Conservation (phyloP, 92 coral and sea anemone species). For the Parazoanthus atlanticus region DNA sequence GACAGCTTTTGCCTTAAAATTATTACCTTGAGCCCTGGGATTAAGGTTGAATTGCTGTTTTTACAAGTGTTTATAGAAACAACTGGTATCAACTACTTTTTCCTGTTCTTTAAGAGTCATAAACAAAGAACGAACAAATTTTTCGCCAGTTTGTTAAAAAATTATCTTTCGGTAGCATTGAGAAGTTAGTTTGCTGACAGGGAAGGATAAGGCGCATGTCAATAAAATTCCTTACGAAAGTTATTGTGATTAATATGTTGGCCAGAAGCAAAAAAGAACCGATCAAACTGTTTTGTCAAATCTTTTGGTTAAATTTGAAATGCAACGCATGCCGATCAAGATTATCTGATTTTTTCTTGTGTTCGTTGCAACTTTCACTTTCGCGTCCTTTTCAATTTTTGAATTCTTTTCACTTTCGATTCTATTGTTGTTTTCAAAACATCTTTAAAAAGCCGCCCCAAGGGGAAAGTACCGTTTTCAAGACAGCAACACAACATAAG, state of each 20-base stretch:
- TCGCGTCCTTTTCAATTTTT: background rate
- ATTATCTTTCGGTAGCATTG: background rate
- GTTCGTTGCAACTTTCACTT: constrained; percentile 3
- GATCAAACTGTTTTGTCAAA: background rate
- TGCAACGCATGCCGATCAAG: background rate
- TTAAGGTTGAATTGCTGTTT: too few relatives aligned
- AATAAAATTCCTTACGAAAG: background rate
- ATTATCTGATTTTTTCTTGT: background rate
- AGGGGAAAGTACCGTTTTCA: background rate
- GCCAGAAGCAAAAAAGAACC: background rate
- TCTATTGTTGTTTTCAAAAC: background rate
- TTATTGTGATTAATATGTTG: too few relatives aligned
- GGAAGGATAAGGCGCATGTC: background rate
- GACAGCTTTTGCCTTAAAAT: too few relatives aligned
- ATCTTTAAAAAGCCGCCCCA: background rate
- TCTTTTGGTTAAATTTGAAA: background rate
- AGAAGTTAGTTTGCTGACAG: too few relatives aligned
- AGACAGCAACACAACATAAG: too few relatives aligned
- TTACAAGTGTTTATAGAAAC: too few relatives aligned
- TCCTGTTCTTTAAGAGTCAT: too few relatives aligned
- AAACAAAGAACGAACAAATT: too few relatives aligned
- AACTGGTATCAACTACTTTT: too few relatives aligned
- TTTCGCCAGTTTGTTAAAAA: background rate
- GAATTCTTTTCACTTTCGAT: constrained; percentile 21
- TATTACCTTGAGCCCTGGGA: too few relatives aligned